Base-by-base conservation (phyloP, 2,888 invertebrate genomes). In the Eilema depressum region DNA sequence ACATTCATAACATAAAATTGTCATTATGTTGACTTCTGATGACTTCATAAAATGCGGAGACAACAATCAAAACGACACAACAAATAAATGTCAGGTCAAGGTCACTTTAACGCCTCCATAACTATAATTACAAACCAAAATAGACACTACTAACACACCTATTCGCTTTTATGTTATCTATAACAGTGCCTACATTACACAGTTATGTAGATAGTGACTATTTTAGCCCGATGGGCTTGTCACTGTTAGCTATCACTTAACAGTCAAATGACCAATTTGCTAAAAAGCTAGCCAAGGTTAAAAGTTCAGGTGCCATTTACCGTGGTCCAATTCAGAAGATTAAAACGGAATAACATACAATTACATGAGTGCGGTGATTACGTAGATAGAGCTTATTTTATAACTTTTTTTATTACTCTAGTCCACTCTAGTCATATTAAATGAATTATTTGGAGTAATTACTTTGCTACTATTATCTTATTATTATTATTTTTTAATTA, bases 281-380 rank as follows among this genome's bases (percentile, higher is more conserved):
- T 79, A 88, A 91, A 91, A 91, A 90, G 89, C 90, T 76, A 76
- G 70, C 69, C 84, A 90, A 91, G 91, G 92, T 85, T 81, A 85
- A 75, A 85, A 87, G 89, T 83, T 89, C 81, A 63, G 28, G 63
- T 37, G 33, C 8, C 20, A 25, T 33, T n/a, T 56, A 10, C 25
- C 11, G 33, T 33, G 66, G 66, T n/a, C 33, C 57, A 33, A 66
- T 57, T 66, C 33, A 66, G 30, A 66, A 57, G 66, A 66, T 57
- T 14, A 25, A 23, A 25, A 33, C 17, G n/a, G 23, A 25, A 30
- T 8, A 14, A 28, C 12, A 28, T 23, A 10, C 23, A 17, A 17
- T 28, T 28, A 28, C 4, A 12, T n/a, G 28, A 10, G n/a, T 8
- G 63, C 5, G 33, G 25, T 17, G 23, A 17, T 61, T 20, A 61